Evolutionary conservation across 2,113 vertebrate genomes (phyloP), one percentile per base, ranked within the genome.

Genomic region (Nycticryphes semicollaris): DNA sequence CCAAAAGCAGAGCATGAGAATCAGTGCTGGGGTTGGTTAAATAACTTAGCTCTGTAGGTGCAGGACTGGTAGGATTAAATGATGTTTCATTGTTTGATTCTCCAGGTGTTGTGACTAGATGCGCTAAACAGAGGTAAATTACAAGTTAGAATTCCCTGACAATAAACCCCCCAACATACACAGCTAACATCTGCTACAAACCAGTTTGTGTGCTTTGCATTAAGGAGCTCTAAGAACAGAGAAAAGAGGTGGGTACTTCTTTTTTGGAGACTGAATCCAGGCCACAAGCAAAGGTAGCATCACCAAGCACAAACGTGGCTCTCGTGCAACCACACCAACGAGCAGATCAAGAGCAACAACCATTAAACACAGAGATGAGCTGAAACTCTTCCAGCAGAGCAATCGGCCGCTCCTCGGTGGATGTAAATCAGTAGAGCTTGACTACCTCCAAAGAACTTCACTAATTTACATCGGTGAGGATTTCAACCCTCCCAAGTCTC

Each of bases 191-290:
- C 63, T 67, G 54, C 54, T 80, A 47, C 41, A 50, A 9, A 81
- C 33, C 31, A 6, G 37, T 53, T 53, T 7, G 15, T 50, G 74
- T 35, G 41, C 22, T 76, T 72, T 66, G 53, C 50, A 9, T 15
- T 47, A 47, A 12, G 66, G 45, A 70, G 33, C 31, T 51, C 63
- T 51, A 91, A 23, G 39, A 74, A 21, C 21, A 67, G 25, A 89
- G 54, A 20, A 84, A 77, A 54, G n/a, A 17, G n/a, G 47, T 3
- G 12, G 47, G 23, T 15, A 33, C 33, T 67, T 70, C 21, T 41
- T 8, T 54, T 86, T 81, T 90, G 93, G 92, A 87, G 85, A 37
- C 88, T 84, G 79, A 96, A 81, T 78, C 76, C 85, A 89, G 45
- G 60, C 33, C 64, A 33, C 1, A 60, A 35, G 92, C 85, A 93